Percentiles rank a stretch among this genome's conserved stretches.
phyloP scores from a whole-genome alignment of 2,888 invertebrate species.

The Pseudococcus longispinus region DNA sequence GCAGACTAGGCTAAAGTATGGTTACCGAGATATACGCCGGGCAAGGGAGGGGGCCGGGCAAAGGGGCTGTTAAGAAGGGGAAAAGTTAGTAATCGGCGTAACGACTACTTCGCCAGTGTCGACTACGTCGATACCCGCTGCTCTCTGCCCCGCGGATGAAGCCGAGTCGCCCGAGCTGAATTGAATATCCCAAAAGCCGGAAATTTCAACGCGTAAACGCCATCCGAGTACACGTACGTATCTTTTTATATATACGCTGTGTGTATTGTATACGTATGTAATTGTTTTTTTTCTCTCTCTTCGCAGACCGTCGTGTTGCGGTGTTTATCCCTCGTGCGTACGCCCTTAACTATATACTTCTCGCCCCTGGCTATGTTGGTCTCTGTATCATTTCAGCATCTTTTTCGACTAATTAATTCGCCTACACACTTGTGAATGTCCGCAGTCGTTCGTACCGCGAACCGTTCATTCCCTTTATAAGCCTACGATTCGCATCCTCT shows the following conservation, averaged over 20 bases:
- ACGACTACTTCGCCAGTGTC: conserved; percentile 46
- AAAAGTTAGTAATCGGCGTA: conserved; percentile 48
- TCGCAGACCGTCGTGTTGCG: neutral
- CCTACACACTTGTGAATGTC: neutral
- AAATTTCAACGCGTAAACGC: conserved; percentile 21
- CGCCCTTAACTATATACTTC: neutral
- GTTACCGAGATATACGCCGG: conserved; percentile 30
- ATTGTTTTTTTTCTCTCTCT: neutral
- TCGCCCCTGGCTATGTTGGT: neutral
- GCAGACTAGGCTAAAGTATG: conserved; percentile 14
- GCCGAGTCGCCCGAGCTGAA: neutral
- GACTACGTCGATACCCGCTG: conserved; percentile 30
- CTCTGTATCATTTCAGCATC: neutral
- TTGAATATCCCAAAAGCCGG: conserved; percentile 28
- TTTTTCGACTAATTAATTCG: neutral
- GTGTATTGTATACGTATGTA: neutral
- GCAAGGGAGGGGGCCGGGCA: neutral
- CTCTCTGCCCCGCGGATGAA: neutral
- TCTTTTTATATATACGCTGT: neutral
- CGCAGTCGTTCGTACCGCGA: too few relatives aligned
- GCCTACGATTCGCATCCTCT: neutral
- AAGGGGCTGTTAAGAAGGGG: conserved; percentile 51
- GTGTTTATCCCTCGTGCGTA: neutral
- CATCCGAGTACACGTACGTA: neutral
- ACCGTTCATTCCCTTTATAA: too few relatives aligned